Evolutionary conservation across 2,797 vertebrate species (phyloP).

Genomic region (Alosa sapidissima): DNA sequence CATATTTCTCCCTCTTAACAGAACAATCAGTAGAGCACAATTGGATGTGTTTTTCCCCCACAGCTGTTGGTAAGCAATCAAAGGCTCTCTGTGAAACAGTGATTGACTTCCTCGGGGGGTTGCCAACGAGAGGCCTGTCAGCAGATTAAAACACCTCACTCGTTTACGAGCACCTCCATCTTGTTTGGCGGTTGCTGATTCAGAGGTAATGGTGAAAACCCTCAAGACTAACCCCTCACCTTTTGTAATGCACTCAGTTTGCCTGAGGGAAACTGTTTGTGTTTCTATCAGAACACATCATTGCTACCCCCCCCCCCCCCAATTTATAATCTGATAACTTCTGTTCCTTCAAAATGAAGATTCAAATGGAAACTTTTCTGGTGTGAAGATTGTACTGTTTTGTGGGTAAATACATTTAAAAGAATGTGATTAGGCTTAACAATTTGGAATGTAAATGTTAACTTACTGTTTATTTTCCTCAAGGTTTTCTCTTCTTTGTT

Average conservation of each 20-base stretch:
- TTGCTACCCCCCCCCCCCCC: not conserved
- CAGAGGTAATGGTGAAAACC: not conserved
- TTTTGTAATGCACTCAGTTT: not conserved
- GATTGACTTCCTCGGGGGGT: constrained; percentile 4
- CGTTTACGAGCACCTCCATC: not conserved
- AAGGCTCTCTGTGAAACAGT: not conserved
- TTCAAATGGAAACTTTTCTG: not conserved
- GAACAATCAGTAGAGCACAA: not conserved
- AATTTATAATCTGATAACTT: not conserved
- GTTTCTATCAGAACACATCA: not conserved
- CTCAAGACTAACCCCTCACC: not conserved
- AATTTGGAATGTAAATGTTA: not conserved
- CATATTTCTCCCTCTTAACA: not conserved
- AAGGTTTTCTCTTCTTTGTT: not conserved
- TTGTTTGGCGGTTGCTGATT: constrained; percentile 1
- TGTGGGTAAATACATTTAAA: not conserved
- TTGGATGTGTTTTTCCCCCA: not conserved
- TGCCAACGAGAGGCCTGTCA: not conserved
- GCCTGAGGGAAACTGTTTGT: not conserved
- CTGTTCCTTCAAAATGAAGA: not conserved
- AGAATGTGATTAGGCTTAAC: not conserved
- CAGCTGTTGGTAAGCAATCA: constrained; percentile 6
- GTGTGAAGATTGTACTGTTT: not conserved
- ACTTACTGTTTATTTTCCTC: not conserved
- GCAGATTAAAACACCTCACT: constrained; percentile 14